These are phyloP conservation scores for Drosophila aldrichi DNA, from an alignment of 2,888 invertebrate species.

Conservation along the genomic window DNA sequence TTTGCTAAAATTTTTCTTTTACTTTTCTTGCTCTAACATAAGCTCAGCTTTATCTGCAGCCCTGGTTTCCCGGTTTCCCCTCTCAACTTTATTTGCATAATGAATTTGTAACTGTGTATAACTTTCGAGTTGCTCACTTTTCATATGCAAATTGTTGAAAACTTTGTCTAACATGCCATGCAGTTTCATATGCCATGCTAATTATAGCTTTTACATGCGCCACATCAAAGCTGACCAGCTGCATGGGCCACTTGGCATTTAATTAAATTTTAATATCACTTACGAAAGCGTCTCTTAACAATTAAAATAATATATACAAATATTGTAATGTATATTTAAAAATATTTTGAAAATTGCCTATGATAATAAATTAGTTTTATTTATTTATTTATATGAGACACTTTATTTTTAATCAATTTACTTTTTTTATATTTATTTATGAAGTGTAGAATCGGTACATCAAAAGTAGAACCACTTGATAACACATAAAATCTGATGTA, in stretches of 20 bases:
- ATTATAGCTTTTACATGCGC: slow-evolving; percentile 2
- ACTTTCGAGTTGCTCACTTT: slow-evolving; percentile 16
- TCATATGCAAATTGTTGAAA: slow-evolving; percentile 3
- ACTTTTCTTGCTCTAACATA: accelerated
- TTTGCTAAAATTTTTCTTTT: not conserved
- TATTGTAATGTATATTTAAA: too few relatives aligned
- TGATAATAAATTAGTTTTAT: too few relatives aligned
- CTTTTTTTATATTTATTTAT: too few relatives aligned
- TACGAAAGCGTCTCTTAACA: not conserved
- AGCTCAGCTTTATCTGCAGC: not conserved
- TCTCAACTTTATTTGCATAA: slow-evolving; percentile 1
- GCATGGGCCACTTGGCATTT: not conserved
- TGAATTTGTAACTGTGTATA: slow-evolving; percentile 2
- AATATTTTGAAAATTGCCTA: too few relatives aligned
- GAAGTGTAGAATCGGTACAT: too few relatives aligned
- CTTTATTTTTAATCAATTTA: too few relatives aligned
- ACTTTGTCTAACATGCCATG: not conserved
- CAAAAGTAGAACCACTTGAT: too few relatives aligned
- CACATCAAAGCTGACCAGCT: slow-evolving; percentile 13
- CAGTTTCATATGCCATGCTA: not conserved
- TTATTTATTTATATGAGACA: too few relatives aligned
- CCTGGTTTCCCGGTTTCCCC: not conserved
- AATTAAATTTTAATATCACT: slow-evolving; percentile 19
- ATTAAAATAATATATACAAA: not conserved
- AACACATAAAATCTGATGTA: not conserved